Percentiles rank a stretch among this genome's conserved stretches.
Evolutionary conservation across 2,888 invertebrate species (phyloP).

Genomic region (Meiosimyza platycephala): DNA sequence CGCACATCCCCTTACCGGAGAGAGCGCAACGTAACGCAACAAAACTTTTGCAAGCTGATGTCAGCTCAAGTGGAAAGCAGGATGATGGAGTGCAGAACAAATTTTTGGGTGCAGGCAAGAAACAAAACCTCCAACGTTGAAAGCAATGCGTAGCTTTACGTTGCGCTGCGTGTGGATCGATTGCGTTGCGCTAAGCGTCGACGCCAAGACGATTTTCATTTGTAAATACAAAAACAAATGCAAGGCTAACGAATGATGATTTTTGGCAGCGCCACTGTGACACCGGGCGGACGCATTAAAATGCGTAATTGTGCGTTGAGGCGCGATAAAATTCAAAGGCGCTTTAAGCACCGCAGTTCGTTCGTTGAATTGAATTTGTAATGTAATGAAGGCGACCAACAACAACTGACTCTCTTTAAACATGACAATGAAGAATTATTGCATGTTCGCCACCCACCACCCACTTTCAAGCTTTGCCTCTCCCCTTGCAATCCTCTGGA

Average conservation of each 20-base stretch:
- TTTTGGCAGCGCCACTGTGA: conserved; percentile 13
- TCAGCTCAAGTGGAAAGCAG: conserved; percentile 29
- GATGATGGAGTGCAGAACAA: conserved; percentile 26
- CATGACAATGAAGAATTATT: no score
- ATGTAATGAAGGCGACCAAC: neutral
- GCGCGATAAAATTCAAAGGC: conserved; percentile 13
- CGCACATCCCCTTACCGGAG: neutral
- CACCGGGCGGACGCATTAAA: conserved; percentile 27
- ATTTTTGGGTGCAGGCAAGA: conserved; percentile 12
- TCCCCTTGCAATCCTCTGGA: neutral
- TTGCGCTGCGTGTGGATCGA: no score
- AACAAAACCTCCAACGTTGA: neutral
- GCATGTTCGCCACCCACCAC: neutral
- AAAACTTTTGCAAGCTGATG: conserved; percentile 26
- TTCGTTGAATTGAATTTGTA: conserved; percentile 21
- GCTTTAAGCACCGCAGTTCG: conserved; percentile 18
- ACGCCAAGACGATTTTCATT: neutral
- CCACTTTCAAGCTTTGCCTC: neutral
- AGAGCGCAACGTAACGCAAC: conserved; percentile 12
- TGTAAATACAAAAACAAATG: conserved; percentile 5
- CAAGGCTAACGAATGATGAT: neutral
- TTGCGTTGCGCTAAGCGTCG: neutral
- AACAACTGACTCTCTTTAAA: no score
- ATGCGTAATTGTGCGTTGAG: conserved; percentile 31
- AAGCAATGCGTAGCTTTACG: no score